A percentile compares a stretch with the other conserved stretches of the same genome.
Evolutionary conservation across 2,888 invertebrate species (phyloP).

Genomic region (Lucinisca nassula): DNA sequence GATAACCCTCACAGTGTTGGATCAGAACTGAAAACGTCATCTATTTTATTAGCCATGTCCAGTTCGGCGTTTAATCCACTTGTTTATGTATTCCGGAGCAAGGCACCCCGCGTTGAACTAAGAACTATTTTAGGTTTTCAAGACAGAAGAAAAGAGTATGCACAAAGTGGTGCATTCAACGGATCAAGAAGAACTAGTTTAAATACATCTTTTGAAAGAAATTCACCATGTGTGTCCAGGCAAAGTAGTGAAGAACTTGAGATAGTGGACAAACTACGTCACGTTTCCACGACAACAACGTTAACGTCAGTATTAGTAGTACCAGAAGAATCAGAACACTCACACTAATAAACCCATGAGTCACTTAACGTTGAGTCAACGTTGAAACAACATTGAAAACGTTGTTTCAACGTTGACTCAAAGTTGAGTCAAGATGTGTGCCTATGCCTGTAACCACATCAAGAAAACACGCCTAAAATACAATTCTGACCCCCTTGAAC

Average conservation of each 20-base stretch:
- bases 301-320: slow-evolving; percentile 67
- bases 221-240: slow-evolving; percentile 63
- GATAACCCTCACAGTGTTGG: slow-evolving; percentile 77
- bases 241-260: slow-evolving; percentile 71
- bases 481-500: too few relatives aligned
- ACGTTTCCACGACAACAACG: slow-evolving; percentile 71
- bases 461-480: too few relatives aligned
- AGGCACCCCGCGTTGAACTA: slow-evolving; percentile 78
- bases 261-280: slow-evolving; percentile 66
- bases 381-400: too few relatives aligned
- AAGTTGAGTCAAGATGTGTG: too few relatives aligned
- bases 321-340: not conserved
- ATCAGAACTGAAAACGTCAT: slow-evolving; percentile 87
- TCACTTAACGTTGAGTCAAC: too few relatives aligned
- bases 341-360: not conserved
- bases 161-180: not conserved
- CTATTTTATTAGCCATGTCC: slow-evolving; percentile 89
- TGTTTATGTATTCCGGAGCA: slow-evolving; percentile 92
- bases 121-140: slow-evolving; percentile 72
- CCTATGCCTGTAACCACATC: too few relatives aligned
- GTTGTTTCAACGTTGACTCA: too few relatives aligned
- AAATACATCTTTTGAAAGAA: slow-evolving; percentile 21
- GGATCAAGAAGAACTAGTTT: slow-evolving; percentile 27
- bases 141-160: not conserved
- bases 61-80: slow-evolving; percentile 92